Evolutionary conservation across 2,888 invertebrate genomes (phyloP), one percentile per base, ranked within the genome.

Genomic region (Mimachlamys varia): DNA sequence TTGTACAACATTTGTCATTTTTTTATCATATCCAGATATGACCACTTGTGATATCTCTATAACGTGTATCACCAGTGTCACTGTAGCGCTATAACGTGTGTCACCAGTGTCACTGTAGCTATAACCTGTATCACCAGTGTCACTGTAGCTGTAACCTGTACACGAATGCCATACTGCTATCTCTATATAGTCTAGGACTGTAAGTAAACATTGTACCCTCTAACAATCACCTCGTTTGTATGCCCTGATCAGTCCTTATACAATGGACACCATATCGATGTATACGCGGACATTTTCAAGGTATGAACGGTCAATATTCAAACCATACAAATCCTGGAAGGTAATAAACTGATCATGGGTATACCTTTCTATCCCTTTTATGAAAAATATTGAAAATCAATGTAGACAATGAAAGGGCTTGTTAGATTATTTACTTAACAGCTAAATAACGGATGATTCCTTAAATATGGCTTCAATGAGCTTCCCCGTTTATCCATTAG

Each of bases 281-380:
- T 44, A 44, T 44, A 44, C 44, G 44, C 44, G 3, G 76, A 53
- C 19, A 53, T 27, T 33, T 76, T 76, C 76, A 33, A 76, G 33
- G 76, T 76, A 76, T 76, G 33, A 27, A 76, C 76, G 76, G 76
- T 76, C 76, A 76, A 76, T 76, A 76, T 27, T 0, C 76, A 27
- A 76, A 76, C 33, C 22, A 76, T 76, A 33, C 33, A 76, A 76
- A 27, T 76, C 76, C 76, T 22, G 44, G 44, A 76, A 76, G 76
- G 76, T 76, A 76, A 76, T 76, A 17, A 76, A 76, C 33, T 33
- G 76, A 76, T 76, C 76, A 53, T 17, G 33, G 76, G 27, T 76
- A 76, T 76, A 76, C 76, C 76, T 76, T 33, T 76, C 76, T 76
- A 76, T 15, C 33, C 76, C 33, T 76, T 76, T 76, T 76, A 76